These are phyloP conservation scores for Metopolophium dirhodum DNA, from an alignment of 1,140 invertebrate species.

Conservation along the genomic window DNA sequence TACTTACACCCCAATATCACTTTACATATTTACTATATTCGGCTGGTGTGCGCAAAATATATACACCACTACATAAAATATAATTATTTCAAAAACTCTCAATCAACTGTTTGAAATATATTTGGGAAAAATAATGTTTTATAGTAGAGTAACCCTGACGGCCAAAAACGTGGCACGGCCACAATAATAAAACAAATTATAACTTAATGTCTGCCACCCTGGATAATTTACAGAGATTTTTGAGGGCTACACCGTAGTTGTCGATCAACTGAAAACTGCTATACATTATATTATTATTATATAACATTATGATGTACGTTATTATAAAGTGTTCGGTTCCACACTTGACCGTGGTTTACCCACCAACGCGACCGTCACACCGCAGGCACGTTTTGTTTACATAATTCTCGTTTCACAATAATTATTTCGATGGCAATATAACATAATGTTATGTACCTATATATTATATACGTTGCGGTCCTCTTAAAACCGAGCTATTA, in stretches of 20 bases:
- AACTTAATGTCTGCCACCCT: too few species aligned
- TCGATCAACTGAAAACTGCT: not conserved
- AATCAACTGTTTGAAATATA: not conserved
- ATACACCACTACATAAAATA: not conserved
- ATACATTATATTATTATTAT: not conserved
- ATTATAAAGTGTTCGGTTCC: not conserved
- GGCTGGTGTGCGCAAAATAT: not conserved
- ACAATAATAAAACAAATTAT: not conserved
- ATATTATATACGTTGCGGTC: not conserved
- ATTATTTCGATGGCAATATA: not conserved
- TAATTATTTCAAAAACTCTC: not conserved
- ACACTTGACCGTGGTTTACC: not conserved
- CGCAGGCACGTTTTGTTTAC: not conserved
- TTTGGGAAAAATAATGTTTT: not conserved
- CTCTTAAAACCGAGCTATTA: not conserved
- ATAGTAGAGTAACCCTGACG: too few species aligned
- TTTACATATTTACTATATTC: not conserved
- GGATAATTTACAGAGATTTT: not conserved
- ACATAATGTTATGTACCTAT: not conserved
- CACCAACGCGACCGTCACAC: not conserved
- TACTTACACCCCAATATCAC: too few species aligned
- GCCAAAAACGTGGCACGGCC: too few species aligned
- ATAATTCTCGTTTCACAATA: not conserved
- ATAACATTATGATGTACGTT: not conserved
- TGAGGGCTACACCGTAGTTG: not conserved